phyloP scores from a whole-genome alignment of 1,140 invertebrate species.

The Zaprionus capensis region DNA sequence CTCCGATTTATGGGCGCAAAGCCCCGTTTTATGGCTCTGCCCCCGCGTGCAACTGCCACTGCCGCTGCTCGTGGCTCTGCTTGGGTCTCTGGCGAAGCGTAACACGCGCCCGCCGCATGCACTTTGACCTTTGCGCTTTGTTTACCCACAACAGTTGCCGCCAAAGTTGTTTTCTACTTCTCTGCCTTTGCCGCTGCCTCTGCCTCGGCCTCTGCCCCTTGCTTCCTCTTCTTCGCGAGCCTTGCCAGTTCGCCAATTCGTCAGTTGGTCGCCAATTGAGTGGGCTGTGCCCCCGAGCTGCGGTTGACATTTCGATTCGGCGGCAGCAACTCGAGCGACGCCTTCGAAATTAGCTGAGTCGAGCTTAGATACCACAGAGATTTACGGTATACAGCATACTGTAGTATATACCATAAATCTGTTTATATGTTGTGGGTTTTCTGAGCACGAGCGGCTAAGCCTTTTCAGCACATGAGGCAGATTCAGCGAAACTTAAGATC shows the following conservation, averaged over 20 bases:
- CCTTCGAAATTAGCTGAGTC: slow-evolving; percentile 16
- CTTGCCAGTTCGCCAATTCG: slow-evolving; percentile 15
- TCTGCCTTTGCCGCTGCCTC: not conserved
- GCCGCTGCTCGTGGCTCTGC: not conserved
- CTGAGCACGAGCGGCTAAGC: not conserved
- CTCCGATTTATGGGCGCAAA: slow-evolving; percentile 23
- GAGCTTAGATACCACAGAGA: not conserved
- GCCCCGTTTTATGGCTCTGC: not conserved
- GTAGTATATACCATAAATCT: not conserved
- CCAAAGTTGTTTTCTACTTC: slow-evolving; percentile 16
- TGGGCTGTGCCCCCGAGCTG: slow-evolving; percentile 37
- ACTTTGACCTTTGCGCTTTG: slow-evolving; percentile 56
- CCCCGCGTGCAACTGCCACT: too few relatives aligned
- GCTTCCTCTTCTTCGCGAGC: slow-evolving; percentile 12
- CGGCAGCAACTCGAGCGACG: slow-evolving; percentile 24
- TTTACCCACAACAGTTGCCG: slow-evolving; percentile 49
- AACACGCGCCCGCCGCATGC: slow-evolving; percentile 19
- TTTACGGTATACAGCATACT: not conserved
- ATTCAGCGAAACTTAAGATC: not conserved
- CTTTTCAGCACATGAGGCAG: not conserved
- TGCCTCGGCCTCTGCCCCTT: not conserved
- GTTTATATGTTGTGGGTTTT: not conserved
- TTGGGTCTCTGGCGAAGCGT: slow-evolving; percentile 12
- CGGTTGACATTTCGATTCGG: slow-evolving; percentile 46
- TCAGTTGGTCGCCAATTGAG: slow-evolving; percentile 8